Conservation (phyloP, 53 echinoderm and acorn worm species). For the Echinometra lucunter region DNA sequence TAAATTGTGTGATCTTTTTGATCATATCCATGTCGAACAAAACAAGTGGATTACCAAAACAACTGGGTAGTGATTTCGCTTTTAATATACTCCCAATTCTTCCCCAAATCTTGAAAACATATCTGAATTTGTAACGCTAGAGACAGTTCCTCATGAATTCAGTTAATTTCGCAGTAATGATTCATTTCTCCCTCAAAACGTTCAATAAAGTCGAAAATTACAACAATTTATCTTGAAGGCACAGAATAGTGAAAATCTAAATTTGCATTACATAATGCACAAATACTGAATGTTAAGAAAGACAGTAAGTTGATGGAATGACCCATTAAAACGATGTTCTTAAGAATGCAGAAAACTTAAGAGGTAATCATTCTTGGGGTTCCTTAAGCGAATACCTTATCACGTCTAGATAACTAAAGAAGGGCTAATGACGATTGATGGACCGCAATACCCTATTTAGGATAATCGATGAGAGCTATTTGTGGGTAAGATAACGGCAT, state of each 20-base stretch:
- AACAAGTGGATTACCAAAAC: too few relatives aligned
- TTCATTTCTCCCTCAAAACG: not conserved
- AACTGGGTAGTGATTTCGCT: too few relatives aligned
- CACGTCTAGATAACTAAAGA: not conserved
- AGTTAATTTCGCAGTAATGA: not conserved
- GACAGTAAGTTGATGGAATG: not conserved
- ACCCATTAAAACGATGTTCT: not conserved
- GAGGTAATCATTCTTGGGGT: not conserved
- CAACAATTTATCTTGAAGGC: not conserved
- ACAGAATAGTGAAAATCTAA: not conserved
- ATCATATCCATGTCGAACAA: too few relatives aligned
- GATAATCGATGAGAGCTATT: not conserved
- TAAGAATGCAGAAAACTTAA: not conserved
- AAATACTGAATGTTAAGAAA: not conserved
- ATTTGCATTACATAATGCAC: not conserved
- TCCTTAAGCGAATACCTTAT: not conserved
- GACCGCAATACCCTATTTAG: not conserved
- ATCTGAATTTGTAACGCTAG: too few relatives aligned
- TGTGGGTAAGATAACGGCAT: too few relatives aligned
- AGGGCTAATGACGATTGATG: constrained; percentile 7
- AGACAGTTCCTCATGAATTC: too few relatives aligned
- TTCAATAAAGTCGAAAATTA: not conserved
- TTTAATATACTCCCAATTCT: too few relatives aligned
- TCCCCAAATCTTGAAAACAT: too few relatives aligned
- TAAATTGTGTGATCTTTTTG: too few relatives aligned